Conservation (phyloP, 2,797 vertebrate species). For the Gadopsis bispinosus region DNA sequence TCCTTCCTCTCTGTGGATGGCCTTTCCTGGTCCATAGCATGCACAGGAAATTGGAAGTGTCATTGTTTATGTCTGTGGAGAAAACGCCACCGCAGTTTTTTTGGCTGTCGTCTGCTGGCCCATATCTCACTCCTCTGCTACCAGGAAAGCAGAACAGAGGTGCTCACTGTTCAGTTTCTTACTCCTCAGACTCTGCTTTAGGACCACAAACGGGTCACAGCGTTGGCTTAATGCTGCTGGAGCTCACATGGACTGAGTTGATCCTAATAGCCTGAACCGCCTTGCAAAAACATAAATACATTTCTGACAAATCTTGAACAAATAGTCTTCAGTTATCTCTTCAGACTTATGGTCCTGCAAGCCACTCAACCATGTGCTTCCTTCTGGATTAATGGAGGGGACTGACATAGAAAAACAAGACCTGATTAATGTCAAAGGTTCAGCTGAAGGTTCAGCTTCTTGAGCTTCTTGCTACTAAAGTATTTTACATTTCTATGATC, state of each 20-base stretch:
- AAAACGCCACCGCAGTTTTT: constrained; percentile 70
- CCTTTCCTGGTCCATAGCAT: constrained; percentile 61
- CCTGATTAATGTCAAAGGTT: constrained; percentile 61
- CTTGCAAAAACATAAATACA: constrained; percentile 54
- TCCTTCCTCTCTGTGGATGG: constrained; percentile 66
- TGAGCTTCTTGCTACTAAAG: not conserved
- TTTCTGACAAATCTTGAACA: constrained; percentile 59
- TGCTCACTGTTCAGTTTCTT: constrained; percentile 58
- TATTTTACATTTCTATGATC: not conserved
- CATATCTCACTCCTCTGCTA: constrained; percentile 70
- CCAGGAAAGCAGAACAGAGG: constrained; percentile 71
- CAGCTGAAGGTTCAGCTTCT: constrained; percentile 16
- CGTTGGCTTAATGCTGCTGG: constrained; percentile 31
- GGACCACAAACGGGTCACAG: constrained; percentile 61
- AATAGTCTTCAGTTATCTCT: constrained; percentile 57
- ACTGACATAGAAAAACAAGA: constrained; percentile 49
- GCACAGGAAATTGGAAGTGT: constrained; percentile 83
- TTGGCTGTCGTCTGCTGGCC: constrained; percentile 72
- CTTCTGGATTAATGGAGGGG: constrained; percentile 45
- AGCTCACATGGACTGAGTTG: constrained; percentile 56
- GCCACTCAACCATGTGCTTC: constrained; percentile 30
- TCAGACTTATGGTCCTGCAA: constrained; percentile 39
- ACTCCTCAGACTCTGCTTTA: constrained; percentile 47
- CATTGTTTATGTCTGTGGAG: constrained; percentile 82
- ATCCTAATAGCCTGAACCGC: constrained; percentile 42